Percentiles rank a stretch among this genome's conserved stretches.
Conservation (phyloP, 2,888 invertebrate genomes). For the Limnephilus lunatus region DNA sequence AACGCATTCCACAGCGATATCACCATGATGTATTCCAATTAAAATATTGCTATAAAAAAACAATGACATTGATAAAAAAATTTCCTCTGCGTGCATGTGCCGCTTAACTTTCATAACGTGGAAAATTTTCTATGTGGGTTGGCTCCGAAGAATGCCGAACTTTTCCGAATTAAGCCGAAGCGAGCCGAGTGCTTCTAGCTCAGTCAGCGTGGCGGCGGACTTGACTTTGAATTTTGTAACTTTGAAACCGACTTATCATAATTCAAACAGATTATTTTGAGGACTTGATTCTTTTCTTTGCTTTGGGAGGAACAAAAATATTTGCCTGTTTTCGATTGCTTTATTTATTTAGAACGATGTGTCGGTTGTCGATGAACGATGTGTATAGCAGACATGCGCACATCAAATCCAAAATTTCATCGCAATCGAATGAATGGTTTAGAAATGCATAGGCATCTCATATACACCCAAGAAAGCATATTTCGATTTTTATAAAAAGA, state of each 20-base stretch:
- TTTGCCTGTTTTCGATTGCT: background rate
- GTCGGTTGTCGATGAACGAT: background rate
- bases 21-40: background rate
- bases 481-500: no score
- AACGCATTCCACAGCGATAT: background rate
- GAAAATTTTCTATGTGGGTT: background rate
- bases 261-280: background rate
- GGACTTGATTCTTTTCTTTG: background rate
- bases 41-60: background rate
- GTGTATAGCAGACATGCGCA: no score
- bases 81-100: background rate
- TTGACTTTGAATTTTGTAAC: background rate
- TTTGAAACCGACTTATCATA: no score
- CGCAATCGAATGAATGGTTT: no score
- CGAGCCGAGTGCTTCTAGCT: background rate
- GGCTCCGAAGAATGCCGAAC: background rate
- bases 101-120: background rate
- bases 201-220: background rate
- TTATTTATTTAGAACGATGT: background rate
- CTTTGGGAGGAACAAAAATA: background rate
- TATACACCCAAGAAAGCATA: no score
- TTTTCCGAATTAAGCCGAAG: background rate
- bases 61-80: background rate
- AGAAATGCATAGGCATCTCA: no score
- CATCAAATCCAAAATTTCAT: no score